Percentiles rank a stretch among this genome's conserved stretches.
Conservation (phyloP, 2,797 vertebrate genomes). For the Eurystomus glaucurus region DNA sequence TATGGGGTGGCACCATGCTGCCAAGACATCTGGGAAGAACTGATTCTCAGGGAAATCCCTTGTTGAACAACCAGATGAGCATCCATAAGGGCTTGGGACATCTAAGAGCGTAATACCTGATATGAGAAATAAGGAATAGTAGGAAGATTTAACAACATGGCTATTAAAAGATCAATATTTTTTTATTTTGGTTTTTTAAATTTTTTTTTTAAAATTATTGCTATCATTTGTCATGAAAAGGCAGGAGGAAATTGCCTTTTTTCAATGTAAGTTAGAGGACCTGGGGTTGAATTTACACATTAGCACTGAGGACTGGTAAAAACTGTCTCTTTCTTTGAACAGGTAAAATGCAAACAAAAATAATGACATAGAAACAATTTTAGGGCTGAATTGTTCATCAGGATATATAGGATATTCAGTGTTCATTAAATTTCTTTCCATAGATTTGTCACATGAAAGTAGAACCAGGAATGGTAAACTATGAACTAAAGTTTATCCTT, state of each 20-base stretch:
- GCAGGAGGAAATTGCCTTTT: not conserved
- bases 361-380: not conserved
- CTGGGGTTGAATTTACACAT: not conserved
- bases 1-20: not conserved
- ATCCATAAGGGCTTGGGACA: not conserved
- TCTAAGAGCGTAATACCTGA: not conserved
- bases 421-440: not conserved
- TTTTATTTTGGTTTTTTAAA: too few relatives aligned
- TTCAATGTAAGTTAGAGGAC: not conserved
- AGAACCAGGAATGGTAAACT: not conserved
- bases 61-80: not conserved
- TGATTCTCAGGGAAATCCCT: not conserved
- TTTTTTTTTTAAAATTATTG: not conserved
- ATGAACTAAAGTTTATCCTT: not conserved
- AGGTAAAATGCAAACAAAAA: not conserved
- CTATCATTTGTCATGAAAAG: not conserved
- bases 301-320: not conserved
- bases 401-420: not conserved
- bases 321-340: not conserved
- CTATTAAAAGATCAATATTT: not conserved
- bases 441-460: not conserved
- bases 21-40: not conserved
- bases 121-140: not conserved
- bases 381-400: not conserved
- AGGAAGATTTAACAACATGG: not conserved